Evolutionary conservation across 2,797 vertebrate genomes (phyloP), one percentile per base, ranked within the genome.

Genomic region (Loris lydekkerianus): DNA sequence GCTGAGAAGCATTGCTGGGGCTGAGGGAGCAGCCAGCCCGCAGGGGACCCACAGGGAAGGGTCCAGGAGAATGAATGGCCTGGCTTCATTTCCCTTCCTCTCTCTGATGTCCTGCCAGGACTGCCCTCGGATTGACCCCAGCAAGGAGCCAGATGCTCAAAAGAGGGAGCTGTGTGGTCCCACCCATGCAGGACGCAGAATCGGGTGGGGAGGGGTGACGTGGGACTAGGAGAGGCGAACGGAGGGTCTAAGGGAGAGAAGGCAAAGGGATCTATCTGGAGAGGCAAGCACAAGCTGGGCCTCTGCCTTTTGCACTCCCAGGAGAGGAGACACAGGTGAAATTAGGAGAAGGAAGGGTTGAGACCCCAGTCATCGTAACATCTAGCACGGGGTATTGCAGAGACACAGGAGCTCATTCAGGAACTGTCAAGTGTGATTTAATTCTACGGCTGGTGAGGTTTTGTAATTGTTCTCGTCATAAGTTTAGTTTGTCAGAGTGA

Each of bases 391-490:
- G 49, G 18, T 67, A n/a, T 2, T 75, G 37, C 15, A 76, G 65
- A 80, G 34, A 61, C 2, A 37, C 1, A 4, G 31, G 63, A 31
- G 29, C 7, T 69, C 73, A 53, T 37, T 20, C 49, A 49, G 60
- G 10, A n/a, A 25, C 23, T 87, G 76, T 7, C 27, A 75, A 58
- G 67, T 56, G 29, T 67, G 80, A 72, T 46, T 49, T 53, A 31
- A 25, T 72, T 72, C 73, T 63, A 15, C 14, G n/a, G 6, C 53
- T 92, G 46, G 27, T 81, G 37, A 72, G 37, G 2, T n/a, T 63
- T 93, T 63, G 49, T 86, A 58, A 91, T 25, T 77, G 67, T 88
- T 90, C 89, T 91, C 10, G 46, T 92, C 29, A 49, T 25, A 43
- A 70, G 65, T 58, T 80, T 40, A 86, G 53, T 77, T 70, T 58